Evolutionary conservation across 2,797 vertebrate genomes (phyloP).

Genomic region (Danio choprae): DNA sequence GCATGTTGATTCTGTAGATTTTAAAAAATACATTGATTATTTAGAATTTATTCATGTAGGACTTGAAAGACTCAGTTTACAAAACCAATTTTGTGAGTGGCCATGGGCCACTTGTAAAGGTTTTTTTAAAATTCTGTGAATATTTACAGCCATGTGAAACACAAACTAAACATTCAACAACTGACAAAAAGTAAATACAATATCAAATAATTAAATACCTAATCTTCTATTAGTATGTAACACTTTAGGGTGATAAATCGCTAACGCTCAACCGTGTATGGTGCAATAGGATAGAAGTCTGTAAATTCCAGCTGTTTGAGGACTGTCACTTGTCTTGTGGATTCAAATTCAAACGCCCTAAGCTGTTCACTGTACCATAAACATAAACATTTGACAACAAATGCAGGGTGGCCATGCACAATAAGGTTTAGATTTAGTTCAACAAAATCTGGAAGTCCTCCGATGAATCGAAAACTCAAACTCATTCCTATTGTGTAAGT

Average conservation of each 20-base stretch:
- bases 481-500: constrained; percentile 6
- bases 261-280: not conserved
- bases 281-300: not conserved
- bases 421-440: not conserved
- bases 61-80: no score
- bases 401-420: not conserved
- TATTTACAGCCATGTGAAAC: not conserved
- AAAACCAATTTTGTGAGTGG: no score
- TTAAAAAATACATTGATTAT: not conserved
- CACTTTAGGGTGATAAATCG: not conserved
- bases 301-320: not conserved
- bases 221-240: not conserved
- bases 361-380: not conserved
- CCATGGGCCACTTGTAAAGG: no score
- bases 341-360: not conserved
- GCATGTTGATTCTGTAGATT: not conserved
- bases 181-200: not conserved
- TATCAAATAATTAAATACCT: no score
- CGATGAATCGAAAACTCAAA: not conserved
- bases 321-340: not conserved
- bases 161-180: not conserved
- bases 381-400: not conserved
- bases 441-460: not conserved
- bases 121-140: no score
- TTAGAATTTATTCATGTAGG: no score